Conservation (phyloP, 2,113 vertebrate species). For the Murina feae region DNA sequence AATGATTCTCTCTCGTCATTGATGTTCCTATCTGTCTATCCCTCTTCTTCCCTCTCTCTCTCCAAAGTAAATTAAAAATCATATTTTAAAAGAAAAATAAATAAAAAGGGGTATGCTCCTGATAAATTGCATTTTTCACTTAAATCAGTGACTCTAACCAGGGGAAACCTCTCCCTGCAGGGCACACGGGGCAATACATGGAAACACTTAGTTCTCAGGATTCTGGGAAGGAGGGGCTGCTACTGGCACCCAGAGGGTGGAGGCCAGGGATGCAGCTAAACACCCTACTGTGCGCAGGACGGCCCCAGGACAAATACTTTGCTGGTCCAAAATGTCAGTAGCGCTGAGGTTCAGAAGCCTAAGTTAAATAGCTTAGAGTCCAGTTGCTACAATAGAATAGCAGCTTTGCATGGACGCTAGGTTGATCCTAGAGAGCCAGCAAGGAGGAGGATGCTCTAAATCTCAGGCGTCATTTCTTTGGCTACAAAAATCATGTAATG, state of each 20-base stretch:
- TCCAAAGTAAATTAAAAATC: too few relatives aligned
- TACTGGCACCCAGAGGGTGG: rapidly evolving
- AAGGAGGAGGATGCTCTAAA: background rate
- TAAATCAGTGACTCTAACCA: background rate
- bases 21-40: too few relatives aligned
- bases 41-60: too few relatives aligned
- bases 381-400: rapidly evolving
- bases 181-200: rapidly evolving
- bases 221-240: background rate
- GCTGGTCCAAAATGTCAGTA: rapidly evolving
- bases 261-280: background rate
- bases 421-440: background rate
- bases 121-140: background rate
- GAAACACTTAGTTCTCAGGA: background rate
- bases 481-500: background rate
- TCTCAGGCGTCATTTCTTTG: background rate
- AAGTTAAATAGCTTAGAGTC: too few relatives aligned
- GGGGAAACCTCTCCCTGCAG: rapidly evolving
- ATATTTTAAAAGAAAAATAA: too few relatives aligned
- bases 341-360: background rate
- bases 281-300: rapidly evolving
- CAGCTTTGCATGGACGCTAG: background rate
- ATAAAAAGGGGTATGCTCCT: background rate
- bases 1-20: too few relatives aligned
- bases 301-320: rapidly evolving